A percentile compares a stretch with the other conserved stretches of the same genome.
Conservation (phyloP, 1,140 invertebrate genomes). For the Pseudobourletiella spinata region DNA sequence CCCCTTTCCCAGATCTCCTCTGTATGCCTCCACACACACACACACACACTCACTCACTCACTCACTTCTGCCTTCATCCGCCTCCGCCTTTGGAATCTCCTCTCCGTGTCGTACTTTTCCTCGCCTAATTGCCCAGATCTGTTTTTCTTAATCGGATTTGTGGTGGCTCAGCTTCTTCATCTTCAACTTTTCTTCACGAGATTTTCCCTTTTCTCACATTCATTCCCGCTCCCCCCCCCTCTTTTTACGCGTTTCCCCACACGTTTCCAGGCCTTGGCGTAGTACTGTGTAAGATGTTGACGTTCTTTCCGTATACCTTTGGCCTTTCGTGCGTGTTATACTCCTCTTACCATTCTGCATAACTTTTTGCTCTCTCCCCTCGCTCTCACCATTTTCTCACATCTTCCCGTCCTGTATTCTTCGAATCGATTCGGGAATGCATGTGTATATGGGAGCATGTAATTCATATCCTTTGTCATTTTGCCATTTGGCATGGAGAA, state of each 20-base stretch:
- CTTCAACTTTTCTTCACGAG: constrained; percentile 7
- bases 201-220: constrained; percentile 13
- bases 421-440: too few relatives aligned
- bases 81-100: background rate
- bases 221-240: background rate
- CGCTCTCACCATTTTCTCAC: background rate
- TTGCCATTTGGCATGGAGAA: too few relatives aligned
- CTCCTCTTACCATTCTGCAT: too few relatives aligned
- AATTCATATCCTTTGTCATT: too few relatives aligned
- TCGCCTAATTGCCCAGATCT: constrained; percentile 10
- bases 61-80: constrained; percentile 2
- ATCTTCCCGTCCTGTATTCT: background rate
- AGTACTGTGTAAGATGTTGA: too few relatives aligned
- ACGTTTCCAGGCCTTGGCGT: too few relatives aligned
- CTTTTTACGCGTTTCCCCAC: too few relatives aligned
- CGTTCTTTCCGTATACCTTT: too few relatives aligned
- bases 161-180: constrained; percentile 11
- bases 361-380: background rate
- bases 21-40: constrained; percentile 2
- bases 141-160: constrained; percentile 14
- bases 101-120: background rate
- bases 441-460: too few relatives aligned
- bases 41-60: background rate
- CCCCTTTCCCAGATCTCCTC: background rate
- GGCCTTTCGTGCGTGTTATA: too few relatives aligned